Base-by-base conservation (phyloP, 2,113 vertebrate genomes). In the Argyrosomus japonicus region DNA sequence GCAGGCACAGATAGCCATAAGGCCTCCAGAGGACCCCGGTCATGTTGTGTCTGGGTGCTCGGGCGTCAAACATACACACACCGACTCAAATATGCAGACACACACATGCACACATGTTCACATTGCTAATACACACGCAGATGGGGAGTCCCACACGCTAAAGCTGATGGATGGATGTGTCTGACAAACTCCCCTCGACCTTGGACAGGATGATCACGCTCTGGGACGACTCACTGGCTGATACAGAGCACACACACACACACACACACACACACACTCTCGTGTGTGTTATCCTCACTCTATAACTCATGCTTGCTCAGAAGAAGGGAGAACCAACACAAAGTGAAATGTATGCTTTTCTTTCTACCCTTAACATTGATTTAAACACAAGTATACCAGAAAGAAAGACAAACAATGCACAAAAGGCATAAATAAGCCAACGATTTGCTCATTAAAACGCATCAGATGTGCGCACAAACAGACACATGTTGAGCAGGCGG, bases 101-200 rank as follows among this genome's bases (percentile, higher is more conserved):
- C 73, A 36, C 40, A 63, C 32, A 25, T 3, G 11, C 62, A 45
- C 62, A 45, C 60, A 50, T 23, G 29, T 60, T 4, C 65, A 67
- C 64, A 65, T 6, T 45, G 57, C 53, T 40, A 23, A 84, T 14
- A 72, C 68, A 29, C 58, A 70, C 57, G 11, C 47, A 48, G 10
- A 69, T 18, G 47, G 65, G 51, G 1, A 81, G 23, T 75, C 19
- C 12, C 32, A 57, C 51, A 57, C 25, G 68, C 73, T 80, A 36
- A 77, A 45, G 88, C 77, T 91, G 89, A 92, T 88, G 87, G 91
- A 93, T 89, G 84, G 87, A 85, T 53, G 77, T 29, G 90, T 84
- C 80, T 50, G 78, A 88, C 89, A 88, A 86, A 84, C 89, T 89
- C 88, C 80, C 88, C 83, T 85, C 29, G 84, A 93, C 90, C 90